Base-by-base conservation (phyloP, 2,888 invertebrate species). In the Koerneria pararmatus region DNA sequence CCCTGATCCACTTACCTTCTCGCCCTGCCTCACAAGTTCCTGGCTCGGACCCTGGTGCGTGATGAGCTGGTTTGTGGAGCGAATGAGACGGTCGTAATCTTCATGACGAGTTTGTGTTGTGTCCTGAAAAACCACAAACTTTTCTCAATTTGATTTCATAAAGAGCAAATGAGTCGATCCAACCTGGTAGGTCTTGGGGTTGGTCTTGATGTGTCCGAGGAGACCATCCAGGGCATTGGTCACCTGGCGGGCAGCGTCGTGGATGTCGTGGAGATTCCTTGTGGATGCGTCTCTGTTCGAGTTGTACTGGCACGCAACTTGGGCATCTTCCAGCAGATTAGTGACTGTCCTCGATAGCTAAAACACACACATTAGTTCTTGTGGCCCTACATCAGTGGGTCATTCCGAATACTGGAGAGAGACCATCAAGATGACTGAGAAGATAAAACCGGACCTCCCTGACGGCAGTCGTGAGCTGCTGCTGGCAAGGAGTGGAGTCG, bases 391-490 rank as follows among this genome's bases (percentile, higher is more conserved):
- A n/a, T n/a, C n/a, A n/a, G n/a, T n/a, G n/a, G n/a, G n/a, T n/a
- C n/a, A n/a, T n/a, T n/a, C n/a, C n/a, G n/a, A n/a, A n/a, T n/a
- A n/a, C n/a, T n/a, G n/a, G n/a, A n/a, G n/a, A n/a, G n/a, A n/a
- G n/a, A n/a, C n/a, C n/a, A n/a, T n/a, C n/a, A n/a, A n/a, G n/a
- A n/a, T n/a, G n/a, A n/a, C n/a, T n/a, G n/a, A n/a, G n/a, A n/a
- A n/a, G n/a, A n/a, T n/a, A n/a, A n/a, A n/a, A 37, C 51, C 15
- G 69, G 15, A 73, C 74, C 84, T 93, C 92, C 24, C 92, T 89
- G 0, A 95, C 92, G 0, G 98, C 95, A 67, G 90, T 90, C 66
- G 91, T 90, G 69, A 98, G 86, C 84, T 97, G 97, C 76, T 92
- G 91, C 82, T 95, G 88, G 78, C 87, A 88, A n/a, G 86, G 86